A percentile compares a stretch with the other conserved stretches of the same genome.
phyloP scores from a whole-genome alignment of 1,140 invertebrate species.

The Sesamia nonagrioides region DNA sequence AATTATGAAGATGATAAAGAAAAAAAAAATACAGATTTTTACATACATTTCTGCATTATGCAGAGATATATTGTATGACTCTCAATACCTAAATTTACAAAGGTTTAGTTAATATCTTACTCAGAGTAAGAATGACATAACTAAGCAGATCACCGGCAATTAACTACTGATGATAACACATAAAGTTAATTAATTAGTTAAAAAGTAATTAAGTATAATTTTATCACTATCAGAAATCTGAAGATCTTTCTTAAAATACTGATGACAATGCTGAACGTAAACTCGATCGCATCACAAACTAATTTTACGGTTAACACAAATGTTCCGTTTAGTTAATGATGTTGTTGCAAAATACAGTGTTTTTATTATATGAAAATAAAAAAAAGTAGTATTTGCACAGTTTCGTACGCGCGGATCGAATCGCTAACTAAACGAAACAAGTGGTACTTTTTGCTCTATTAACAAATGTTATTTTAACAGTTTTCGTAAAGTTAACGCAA shows the following conservation, averaged over 20 bases:
- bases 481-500: conserved; percentile 17
- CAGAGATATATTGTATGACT: too few relatives aligned
- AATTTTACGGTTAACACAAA: conserved; percentile 40
- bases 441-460: conserved; percentile 10
- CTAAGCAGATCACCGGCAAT: not conserved
- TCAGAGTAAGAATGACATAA: not conserved
- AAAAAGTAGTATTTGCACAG: not conserved
- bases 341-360: not conserved
- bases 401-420: conserved; percentile 6
- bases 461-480: conserved; percentile 1
- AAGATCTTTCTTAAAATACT: not conserved
- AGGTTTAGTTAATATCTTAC: too few relatives aligned
- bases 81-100: too few relatives aligned
- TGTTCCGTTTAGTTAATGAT: conserved; percentile 31
- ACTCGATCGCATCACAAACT: not conserved
- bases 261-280: not conserved
- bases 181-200: not conserved
- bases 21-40: too few relatives aligned
- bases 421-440: not conserved
- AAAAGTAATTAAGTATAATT: not conserved
- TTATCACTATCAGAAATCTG: not conserved
- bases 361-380: conserved; percentile 7
- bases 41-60: too few relatives aligned
- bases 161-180: not conserved
- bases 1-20: too few relatives aligned